phyloP scores from a whole-genome alignment of 2,888 invertebrate species.

The Spialia ferax region DNA sequence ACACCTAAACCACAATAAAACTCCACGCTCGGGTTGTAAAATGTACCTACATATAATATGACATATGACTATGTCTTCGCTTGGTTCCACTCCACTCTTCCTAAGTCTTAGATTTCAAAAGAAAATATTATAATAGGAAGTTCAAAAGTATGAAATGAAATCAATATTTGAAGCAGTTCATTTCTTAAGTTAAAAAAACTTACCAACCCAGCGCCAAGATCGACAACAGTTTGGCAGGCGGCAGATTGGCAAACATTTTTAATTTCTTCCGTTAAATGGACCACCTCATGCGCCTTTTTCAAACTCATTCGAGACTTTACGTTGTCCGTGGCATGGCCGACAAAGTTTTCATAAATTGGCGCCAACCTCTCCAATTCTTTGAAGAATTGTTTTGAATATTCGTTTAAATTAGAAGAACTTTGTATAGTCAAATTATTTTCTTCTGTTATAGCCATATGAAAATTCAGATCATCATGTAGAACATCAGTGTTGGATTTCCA shows the following conservation, averaged over 20 bases:
- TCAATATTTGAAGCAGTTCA: too few relatives aligned
- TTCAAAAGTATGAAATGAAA: too few relatives aligned
- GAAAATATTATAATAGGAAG: too few relatives aligned
- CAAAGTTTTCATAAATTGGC: conserved; percentile 52
- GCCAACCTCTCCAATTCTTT: conserved; percentile 55
- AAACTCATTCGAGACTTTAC: conserved; percentile 67
- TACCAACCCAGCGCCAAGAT: conserved; percentile 92
- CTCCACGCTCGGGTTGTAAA: too few relatives aligned
- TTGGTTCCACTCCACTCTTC: too few relatives aligned
- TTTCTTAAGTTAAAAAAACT: too few relatives aligned
- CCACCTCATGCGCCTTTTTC: conserved; percentile 92
- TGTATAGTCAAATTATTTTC: conserved; percentile 49
- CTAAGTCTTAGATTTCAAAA: too few relatives aligned
- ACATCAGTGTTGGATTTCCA: conserved; percentile 89
- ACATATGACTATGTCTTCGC: too few relatives aligned
- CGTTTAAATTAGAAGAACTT: conserved; percentile 52
- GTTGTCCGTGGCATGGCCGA: conserved; percentile 51
- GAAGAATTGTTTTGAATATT: conserved; percentile 59
- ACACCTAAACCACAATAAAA: too few relatives aligned
- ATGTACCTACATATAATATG: too few relatives aligned
- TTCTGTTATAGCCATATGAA: conserved; percentile 81
- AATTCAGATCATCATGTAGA: conserved; percentile 74
- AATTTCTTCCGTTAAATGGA: conserved; percentile 86
- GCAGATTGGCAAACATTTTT: conserved; percentile 75
- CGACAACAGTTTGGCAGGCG: conserved; percentile 86